phyloP scores from a whole-genome alignment of 2,888 invertebrate species.

The Aporophyla nigra region DNA sequence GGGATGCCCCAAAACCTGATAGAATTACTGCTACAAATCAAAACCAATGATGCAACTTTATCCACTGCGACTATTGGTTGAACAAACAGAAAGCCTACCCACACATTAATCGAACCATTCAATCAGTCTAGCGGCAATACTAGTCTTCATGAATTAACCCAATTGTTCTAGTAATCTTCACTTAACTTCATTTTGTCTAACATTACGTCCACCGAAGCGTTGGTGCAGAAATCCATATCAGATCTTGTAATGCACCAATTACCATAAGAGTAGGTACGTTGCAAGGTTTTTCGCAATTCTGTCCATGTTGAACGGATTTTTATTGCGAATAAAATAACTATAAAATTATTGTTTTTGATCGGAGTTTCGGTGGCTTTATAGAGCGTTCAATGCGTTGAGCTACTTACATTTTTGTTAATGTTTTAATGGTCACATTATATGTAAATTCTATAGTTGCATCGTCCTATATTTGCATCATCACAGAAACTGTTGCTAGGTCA shows the following conservation, averaged over 20 bases:
- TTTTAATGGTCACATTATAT: not conserved
- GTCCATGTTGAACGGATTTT: constrained; percentile 45
- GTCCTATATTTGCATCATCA: not conserved
- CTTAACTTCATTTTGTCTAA: constrained; percentile 23
- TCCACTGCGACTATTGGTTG: not conserved
- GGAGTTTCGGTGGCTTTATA: constrained; percentile 27
- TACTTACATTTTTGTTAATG: not conserved
- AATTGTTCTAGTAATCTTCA: constrained; percentile 35
- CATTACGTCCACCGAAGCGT: constrained; percentile 57
- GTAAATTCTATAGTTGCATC: not conserved
- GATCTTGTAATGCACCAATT: constrained; percentile 86
- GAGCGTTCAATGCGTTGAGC: constrained; percentile 2
- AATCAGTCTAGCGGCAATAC: constrained; percentile 16
- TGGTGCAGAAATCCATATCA: constrained; percentile 78
- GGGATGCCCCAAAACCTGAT: not conserved
- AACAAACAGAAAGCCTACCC: constrained; percentile 3
- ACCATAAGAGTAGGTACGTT: constrained; percentile 61
- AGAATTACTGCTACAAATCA: not conserved
- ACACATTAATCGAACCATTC: constrained; percentile 23
- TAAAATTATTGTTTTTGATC: constrained; percentile 46
- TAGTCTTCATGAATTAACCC: constrained; percentile 37
- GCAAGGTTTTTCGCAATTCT: constrained; percentile 50
- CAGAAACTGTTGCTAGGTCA: not conserved
- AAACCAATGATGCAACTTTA: not conserved
- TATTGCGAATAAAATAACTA: constrained; percentile 47